A percentile compares a stretch with the other conserved stretches of the same genome.
phyloP scores from a whole-genome alignment of 2,113 vertebrate genomes.

The Siphamia tubifer region DNA sequence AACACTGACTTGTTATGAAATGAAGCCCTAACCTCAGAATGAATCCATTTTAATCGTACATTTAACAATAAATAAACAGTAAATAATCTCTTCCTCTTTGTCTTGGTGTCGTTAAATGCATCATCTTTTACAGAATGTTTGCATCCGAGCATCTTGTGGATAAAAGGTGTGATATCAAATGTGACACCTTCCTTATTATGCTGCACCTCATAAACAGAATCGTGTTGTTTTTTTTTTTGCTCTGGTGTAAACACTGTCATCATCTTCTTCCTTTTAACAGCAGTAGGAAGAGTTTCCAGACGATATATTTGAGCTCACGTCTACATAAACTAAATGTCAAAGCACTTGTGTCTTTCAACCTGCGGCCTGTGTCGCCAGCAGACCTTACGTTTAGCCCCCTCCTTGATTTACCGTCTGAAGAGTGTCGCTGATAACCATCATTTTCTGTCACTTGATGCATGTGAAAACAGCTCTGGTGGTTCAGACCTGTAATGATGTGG shows the following conservation, averaged over 20 bases:
- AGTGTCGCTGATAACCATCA: constrained; percentile 68
- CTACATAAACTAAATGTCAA: background rate
- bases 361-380: background rate
- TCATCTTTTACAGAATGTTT: background rate
- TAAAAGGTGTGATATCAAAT: constrained; percentile 36
- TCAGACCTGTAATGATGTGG: constrained; percentile 68
- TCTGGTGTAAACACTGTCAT: background rate
- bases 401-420: too few relatives aligned
- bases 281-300: background rate
- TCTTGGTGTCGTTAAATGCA: background rate
- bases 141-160: background rate
- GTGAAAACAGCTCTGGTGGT: constrained; percentile 56
- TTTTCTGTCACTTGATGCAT: constrained; percentile 61
- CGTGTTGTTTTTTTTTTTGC: background rate
- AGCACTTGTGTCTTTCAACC: constrained; percentile 17
- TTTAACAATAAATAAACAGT: too few relatives aligned
- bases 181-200: constrained; percentile 20
- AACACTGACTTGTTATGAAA: too few relatives aligned
- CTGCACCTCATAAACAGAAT: constrained; percentile 40
- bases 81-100: background rate
- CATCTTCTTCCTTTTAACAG: background rate
- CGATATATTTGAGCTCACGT: background rate
- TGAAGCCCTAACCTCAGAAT: too few relatives aligned
- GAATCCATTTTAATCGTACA: too few relatives aligned
- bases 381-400: constrained; percentile 62